These are phyloP conservation scores for Sturnira hondurensis DNA, from an alignment of 2,113 vertebrate genomes.

Conservation along the genomic window DNA sequence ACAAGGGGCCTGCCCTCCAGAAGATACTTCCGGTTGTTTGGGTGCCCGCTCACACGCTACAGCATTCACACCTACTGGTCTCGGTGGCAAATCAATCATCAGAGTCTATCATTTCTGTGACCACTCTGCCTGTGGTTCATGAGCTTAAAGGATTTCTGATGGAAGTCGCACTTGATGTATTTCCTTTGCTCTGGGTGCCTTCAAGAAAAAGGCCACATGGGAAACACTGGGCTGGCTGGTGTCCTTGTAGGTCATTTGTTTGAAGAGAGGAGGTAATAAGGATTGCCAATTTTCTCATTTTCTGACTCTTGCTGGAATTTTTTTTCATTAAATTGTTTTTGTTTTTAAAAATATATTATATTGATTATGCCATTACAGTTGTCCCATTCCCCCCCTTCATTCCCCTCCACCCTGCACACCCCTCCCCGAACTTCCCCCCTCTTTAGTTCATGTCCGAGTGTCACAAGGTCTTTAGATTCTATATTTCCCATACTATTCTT, in stretches of 20 bases:
- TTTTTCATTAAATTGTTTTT: not conserved
- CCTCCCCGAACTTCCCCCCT: too few species aligned
- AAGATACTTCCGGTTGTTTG: too few species aligned
- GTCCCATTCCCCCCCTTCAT: too few species aligned
- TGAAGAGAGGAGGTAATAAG: not conserved
- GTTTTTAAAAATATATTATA: too few species aligned
- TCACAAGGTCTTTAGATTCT: too few species aligned
- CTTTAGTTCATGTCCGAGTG: too few species aligned
- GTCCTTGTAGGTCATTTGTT: not conserved
- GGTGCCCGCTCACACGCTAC: fast-evolving
- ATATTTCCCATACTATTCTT: too few species aligned
- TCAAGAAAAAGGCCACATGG: not conserved
- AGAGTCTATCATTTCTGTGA: not conserved
- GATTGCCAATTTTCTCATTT: not conserved
- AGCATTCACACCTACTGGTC: not conserved
- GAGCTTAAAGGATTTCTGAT: not conserved
- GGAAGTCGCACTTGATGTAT: not conserved
- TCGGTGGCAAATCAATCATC: not conserved
- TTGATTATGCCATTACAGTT: too few species aligned
- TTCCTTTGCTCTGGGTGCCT: not conserved
- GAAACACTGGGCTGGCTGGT: not conserved
- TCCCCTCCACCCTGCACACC: too few species aligned
- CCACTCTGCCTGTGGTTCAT: not conserved
- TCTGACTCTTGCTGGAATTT: not conserved
- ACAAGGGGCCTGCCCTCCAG: too few species aligned